phyloP scores from a whole-genome alignment of 2,888 invertebrate genomes.

The Clunio marinus region DNA sequence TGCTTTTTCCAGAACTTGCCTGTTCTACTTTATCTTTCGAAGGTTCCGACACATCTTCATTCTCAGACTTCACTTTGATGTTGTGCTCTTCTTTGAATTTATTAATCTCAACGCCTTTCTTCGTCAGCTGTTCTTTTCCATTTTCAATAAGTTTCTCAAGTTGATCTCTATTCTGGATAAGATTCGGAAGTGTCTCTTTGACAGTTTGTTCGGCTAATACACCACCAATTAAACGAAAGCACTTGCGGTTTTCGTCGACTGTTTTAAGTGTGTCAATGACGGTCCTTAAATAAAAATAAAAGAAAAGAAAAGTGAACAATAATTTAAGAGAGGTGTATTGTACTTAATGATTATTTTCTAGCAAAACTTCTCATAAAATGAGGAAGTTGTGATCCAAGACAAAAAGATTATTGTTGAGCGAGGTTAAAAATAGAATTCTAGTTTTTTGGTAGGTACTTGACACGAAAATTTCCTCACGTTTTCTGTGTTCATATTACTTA shows the following conservation, averaged over 20 bases:
- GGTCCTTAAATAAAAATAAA: constrained; percentile 66
- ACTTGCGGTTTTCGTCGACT: constrained; percentile 78
- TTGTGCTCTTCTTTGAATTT: constrained; percentile 87
- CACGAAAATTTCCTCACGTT: background rate
- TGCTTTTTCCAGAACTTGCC: constrained; percentile 51
- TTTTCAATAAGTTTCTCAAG: constrained; percentile 72
- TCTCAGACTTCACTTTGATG: constrained; percentile 75
- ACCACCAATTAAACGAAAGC: constrained; percentile 91
- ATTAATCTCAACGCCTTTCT: constrained; percentile 86
- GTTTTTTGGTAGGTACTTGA: background rate
- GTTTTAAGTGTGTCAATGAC: constrained; percentile 89
- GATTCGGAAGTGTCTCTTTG: constrained; percentile 80
- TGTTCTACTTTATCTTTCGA: constrained; percentile 35
- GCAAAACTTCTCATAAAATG: constrained; percentile 9
- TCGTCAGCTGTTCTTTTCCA: constrained; percentile 73
- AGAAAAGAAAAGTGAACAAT: constrained; percentile 41
- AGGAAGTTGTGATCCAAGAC: background rate
- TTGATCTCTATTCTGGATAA: constrained; percentile 74
- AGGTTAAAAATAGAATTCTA: constrained; percentile 35
- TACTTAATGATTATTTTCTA: background rate
- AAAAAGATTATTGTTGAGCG: constrained; percentile 22
- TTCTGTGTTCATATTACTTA: constrained; percentile 51
- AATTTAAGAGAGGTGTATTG: constrained; percentile 3
- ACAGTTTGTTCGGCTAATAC: constrained; percentile 90
- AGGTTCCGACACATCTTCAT: constrained; percentile 53